Base-by-base conservation (phyloP, 2,888 invertebrate species). In the Rhopalosiphum nymphaeae region DNA sequence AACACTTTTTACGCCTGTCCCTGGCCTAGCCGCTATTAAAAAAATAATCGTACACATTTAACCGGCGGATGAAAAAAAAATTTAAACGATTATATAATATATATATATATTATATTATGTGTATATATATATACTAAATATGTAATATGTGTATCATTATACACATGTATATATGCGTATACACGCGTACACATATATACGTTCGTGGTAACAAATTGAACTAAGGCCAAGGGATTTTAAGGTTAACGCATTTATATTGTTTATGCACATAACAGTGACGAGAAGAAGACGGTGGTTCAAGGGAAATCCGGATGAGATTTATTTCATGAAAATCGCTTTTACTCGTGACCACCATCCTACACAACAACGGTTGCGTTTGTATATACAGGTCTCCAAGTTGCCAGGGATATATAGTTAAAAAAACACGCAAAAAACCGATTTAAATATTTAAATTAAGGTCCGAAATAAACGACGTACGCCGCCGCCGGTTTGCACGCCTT, bases 361-460 rank as follows among this genome's bases (percentile, higher is more conserved):
- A 67, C 36, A 78, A 36, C 21, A 78, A 36, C 36, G 36, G 36
- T 29, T 21, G 26, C 26, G 89, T 89, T 26, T 53, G 11, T 26
- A 13, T 91, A 53, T 29, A 84, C 42, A 36, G 36, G 57, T 57
- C 21, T 86, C 16, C 21, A 21, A 25, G 53, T 10, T 46, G 29
- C 36, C 25, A 36, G 29, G 29, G 61, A 61, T 29, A 67, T 42
- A 46, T 11, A 26, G 84, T 57, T 5, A 36, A n/a, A 36, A 67
- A 67, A 44, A 67, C 26, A 90, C 36, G 46, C 42, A 10, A 49
- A 91, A 84, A 91, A 91, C 13, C 42, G 36, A 84, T 91, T 91
- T 91, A 53, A 85, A 91, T 91, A 91, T 91, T 91, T 91, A 85
- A 91, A 91, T 91, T 42, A 26, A 44, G 42, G 84, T 85, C 84